Evolutionary conservation across 2,888 invertebrate species (phyloP).

Genomic region (Byasa hedistus): DNA sequence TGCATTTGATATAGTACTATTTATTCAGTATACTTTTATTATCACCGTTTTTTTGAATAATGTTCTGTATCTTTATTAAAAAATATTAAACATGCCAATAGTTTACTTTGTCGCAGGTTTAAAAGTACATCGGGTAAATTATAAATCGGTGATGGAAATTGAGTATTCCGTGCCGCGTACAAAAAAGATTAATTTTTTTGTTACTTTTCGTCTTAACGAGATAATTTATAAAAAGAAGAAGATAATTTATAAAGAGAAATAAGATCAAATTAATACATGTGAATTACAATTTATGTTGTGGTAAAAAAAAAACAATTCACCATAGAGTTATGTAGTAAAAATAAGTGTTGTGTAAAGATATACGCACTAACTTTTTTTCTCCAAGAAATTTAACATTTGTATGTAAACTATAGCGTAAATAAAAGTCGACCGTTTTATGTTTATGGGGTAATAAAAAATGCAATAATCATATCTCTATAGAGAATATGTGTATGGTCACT

Average conservation of each 20-base stretch:
- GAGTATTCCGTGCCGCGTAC: not conserved
- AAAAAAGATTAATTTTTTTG: not conserved
- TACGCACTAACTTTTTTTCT: not conserved
- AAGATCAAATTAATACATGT: not conserved
- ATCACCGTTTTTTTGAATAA: too few relatives aligned
- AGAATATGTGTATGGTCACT: slow-evolving; percentile 30
- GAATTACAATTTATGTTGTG: too few relatives aligned
- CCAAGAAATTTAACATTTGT: slow-evolving; percentile 16
- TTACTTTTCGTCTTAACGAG: not conserved
- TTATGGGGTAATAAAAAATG: slow-evolving; percentile 31
- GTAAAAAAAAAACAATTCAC: too few relatives aligned
- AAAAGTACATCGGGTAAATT: not conserved
- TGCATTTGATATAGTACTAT: not conserved
- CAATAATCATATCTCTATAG: slow-evolving; percentile 31
- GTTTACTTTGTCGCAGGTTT: not conserved
- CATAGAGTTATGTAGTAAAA: too few relatives aligned
- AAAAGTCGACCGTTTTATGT: slow-evolving; percentile 21
- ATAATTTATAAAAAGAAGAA: not conserved
- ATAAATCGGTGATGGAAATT: not conserved
- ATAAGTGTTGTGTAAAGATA: not conserved
- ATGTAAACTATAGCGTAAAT: slow-evolving; percentile 26
- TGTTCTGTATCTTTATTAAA: not conserved
- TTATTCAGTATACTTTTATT: not conserved
- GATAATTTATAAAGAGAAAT: not conserved
- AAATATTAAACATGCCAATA: not conserved